phyloP scores from a whole-genome alignment of 2,888 invertebrate species.

The Lordiphosa fenestrarum region DNA sequence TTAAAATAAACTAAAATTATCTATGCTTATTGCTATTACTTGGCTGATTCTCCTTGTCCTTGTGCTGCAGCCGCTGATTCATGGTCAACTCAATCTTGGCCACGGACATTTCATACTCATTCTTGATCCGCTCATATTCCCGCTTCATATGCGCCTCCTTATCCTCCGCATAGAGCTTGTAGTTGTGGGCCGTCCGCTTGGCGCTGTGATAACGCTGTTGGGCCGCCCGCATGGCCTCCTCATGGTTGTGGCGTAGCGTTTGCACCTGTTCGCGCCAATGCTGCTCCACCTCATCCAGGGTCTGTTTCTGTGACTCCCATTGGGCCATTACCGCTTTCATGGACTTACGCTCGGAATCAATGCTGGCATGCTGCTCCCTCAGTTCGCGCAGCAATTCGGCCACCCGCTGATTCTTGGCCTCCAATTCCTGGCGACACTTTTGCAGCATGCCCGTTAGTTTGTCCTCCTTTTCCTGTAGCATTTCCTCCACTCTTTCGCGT shows the following conservation, averaged over 20 bases:
- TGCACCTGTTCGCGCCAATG: slow-evolving; percentile 81
- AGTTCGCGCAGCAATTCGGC: slow-evolving; percentile 70
- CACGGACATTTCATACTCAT: slow-evolving; percentile 81
- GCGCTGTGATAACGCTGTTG: slow-evolving; percentile 84
- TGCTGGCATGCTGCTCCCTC: slow-evolving; percentile 76
- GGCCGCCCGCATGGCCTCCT: slow-evolving; percentile 81
- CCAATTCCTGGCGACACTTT: slow-evolving; percentile 75
- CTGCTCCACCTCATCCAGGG: slow-evolving; percentile 80
- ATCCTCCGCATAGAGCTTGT: slow-evolving; percentile 85
- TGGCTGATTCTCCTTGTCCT: slow-evolving; percentile 57
- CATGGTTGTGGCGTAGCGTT: slow-evolving; percentile 80
- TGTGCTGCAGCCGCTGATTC: slow-evolving; percentile 50
- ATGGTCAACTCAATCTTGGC: slow-evolving; percentile 70
- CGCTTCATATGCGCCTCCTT: slow-evolving; percentile 84
- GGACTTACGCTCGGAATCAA: slow-evolving; percentile 80
- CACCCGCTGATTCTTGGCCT: slow-evolving; percentile 81
- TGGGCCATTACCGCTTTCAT: slow-evolving; percentile 81
- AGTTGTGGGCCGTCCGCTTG: slow-evolving; percentile 84
- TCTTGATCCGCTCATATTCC: slow-evolving; percentile 84
- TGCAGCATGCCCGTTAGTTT: slow-evolving; percentile 68
- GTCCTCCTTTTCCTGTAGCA: slow-evolving; percentile 70
- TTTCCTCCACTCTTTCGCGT: slow-evolving; percentile 75
- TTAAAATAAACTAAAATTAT: background rate
- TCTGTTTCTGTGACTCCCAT: slow-evolving; percentile 81
- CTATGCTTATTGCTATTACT: slow-evolving; percentile 32